Evolutionary conservation across 2,797 vertebrate species (phyloP), one percentile per base, ranked within the genome.

Genomic region (Nyctalus aviator): DNA sequence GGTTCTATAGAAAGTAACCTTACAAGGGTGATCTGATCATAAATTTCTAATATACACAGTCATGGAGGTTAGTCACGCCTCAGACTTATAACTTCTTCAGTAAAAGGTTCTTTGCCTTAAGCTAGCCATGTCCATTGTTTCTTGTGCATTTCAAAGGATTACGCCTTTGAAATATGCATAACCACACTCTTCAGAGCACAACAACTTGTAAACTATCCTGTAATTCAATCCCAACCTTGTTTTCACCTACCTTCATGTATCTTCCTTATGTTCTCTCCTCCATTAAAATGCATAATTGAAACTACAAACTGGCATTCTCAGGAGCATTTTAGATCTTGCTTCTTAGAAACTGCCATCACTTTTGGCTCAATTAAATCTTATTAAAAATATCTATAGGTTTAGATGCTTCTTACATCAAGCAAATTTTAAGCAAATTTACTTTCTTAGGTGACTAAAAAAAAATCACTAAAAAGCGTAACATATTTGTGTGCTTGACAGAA

Each of bases 341-440:
- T 48, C 41, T 20, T 9, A 14, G 41, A 30, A 66, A 82, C 3
- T 66, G 20, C 23, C n/a, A 53, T 82, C 11, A n/a, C 17, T 64
- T 81, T 46, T n/a, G 78, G 21, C 17, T 81, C 57, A 82, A 15
- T 5, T 82, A 46, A 82, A 11, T 23, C 57, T 18, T 18, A 82
- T 7, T 46, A 82, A 64, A 82, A 32, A 25, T 66, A 20, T 48
- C 59, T 48, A 66, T 44, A 66, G 12, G 20, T 32, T 82, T 64
- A 66, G 12, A 66, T 62, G 2, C 8, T 23, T 66, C 79, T 66
- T 82, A 9, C 30, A 10, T 82, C 12, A n/a, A 23, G 53, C 23
- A 82, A 69, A 89, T 59, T 87, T 62, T 41, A 73, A 84, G 17
- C 3, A 78, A 85, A 82, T 81, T 84, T 82, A 41, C 32, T 64